Evolutionary conservation across 2,797 vertebrate genomes (phyloP).

Genomic region (Anguilla obscura): DNA sequence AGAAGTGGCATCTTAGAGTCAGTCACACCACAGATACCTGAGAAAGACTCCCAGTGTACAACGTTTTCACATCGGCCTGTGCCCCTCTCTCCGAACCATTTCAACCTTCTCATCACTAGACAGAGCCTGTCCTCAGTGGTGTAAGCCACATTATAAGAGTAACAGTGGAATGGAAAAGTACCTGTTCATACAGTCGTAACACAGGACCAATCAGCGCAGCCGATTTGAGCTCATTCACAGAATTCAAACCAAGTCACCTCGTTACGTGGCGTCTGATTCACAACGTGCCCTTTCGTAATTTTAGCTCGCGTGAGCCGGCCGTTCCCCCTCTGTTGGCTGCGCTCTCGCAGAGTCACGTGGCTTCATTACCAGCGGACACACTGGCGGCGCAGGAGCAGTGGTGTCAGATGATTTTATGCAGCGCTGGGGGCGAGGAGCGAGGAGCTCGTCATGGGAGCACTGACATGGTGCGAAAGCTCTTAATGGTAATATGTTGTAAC

Average conservation of each 20-base stretch:
- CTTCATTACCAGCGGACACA: slow-evolving; percentile 56
- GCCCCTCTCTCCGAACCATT: neutral
- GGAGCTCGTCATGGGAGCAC: neutral
- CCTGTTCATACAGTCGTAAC: neutral
- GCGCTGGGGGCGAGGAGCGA: neutral
- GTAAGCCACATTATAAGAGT: neutral
- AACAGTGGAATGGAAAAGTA: neutral
- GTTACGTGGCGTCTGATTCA: too few relatives aligned
- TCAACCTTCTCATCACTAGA: neutral
- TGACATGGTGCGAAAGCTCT: slow-evolving; percentile 56
- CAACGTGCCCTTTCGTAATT: neutral
- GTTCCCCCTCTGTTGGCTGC: neutral
- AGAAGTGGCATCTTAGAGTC: neutral
- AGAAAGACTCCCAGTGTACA: too few relatives aligned
- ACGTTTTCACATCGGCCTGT: neutral
- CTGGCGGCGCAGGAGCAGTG: slow-evolving; percentile 57
- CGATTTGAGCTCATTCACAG: neutral
- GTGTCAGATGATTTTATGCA: slow-evolving; percentile 59
- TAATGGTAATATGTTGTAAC: slow-evolving; percentile 70
- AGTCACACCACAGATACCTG: neutral
- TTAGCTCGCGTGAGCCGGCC: neutral
- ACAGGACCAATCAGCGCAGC: neutral
- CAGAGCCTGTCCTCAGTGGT: neutral
- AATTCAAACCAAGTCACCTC: neutral
- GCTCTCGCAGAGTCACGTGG: neutral